phyloP scores from a whole-genome alignment of 2,113 vertebrate species.

The Eonycteris spelaea region DNA sequence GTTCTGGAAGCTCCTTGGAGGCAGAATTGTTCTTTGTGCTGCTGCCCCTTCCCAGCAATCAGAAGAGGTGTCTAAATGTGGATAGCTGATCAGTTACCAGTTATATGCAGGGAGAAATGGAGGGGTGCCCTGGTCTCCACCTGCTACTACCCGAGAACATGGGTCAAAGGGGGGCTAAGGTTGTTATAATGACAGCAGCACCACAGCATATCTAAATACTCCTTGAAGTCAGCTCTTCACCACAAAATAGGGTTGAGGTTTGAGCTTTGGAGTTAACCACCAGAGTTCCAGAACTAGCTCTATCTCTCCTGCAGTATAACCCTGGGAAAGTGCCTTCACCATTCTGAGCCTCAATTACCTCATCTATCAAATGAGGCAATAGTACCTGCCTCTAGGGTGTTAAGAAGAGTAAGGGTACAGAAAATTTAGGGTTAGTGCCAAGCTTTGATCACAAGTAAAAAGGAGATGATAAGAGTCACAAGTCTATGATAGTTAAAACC shows the following conservation, averaged over 20 bases:
- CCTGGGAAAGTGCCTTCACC: neutral
- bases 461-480: neutral
- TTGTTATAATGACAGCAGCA: accelerated
- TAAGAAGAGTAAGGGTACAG: neutral
- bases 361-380: accelerated
- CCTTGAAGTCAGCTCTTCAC: neutral
- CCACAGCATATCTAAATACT: neutral
- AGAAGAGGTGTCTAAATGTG: neutral
- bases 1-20: neutral
- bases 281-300: neutral
- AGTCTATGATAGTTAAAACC: neutral
- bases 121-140: neutral
- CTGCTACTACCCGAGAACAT: neutral
- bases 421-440: neutral
- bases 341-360: neutral
- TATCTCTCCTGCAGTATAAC: neutral
- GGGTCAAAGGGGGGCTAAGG: neutral
- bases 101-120: neutral
- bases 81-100: too few relatives aligned
- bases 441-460: neutral
- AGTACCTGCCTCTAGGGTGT: neutral
- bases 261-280: neutral
- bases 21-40: neutral
- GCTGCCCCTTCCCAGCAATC: neutral
- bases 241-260: neutral